Evolutionary conservation across 37 sponge, comb jelly and placozoan genomes (phyloP).

Genomic region (Lycopodina hypogea): DNA sequence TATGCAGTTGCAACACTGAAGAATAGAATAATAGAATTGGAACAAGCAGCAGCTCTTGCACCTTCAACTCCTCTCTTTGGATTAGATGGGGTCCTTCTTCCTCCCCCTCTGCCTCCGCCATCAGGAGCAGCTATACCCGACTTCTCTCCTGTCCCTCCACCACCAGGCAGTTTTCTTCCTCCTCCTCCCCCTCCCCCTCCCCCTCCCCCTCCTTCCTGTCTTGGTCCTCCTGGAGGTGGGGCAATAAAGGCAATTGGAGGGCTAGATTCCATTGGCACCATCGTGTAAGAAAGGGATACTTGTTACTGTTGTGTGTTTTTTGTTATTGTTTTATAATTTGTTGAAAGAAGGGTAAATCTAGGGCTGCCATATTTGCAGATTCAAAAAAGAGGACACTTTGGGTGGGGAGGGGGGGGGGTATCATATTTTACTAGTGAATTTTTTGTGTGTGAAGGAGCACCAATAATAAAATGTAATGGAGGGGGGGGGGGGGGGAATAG

Average conservation of each 20-base stretch:
- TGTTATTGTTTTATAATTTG: too few species aligned
- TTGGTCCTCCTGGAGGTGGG: background rate
- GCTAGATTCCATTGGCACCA: conserved; percentile 20
- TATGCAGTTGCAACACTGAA: conserved; percentile 57
- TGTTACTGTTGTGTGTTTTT: background rate
- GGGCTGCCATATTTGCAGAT: too few species aligned
- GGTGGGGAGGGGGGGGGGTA: too few species aligned
- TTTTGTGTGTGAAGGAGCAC: too few species aligned
- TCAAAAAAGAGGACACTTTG: too few species aligned
- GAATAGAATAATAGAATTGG: conserved; percentile 29
- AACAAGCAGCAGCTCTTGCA: conserved; percentile 24
- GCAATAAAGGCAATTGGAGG: background rate
- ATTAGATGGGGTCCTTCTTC: conserved; percentile 36
- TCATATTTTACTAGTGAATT: too few species aligned
- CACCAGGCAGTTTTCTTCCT: conserved; percentile 50
- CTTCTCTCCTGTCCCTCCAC: conserved; percentile 46
- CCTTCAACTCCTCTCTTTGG: conserved; percentile 18
- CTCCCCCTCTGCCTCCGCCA: conserved; percentile 16
- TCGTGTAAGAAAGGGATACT: conserved; percentile 19
- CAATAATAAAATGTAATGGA: too few species aligned
- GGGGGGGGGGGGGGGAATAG: too few species aligned
- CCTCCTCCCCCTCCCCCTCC: conserved; percentile 62
- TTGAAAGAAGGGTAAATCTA: too few species aligned
- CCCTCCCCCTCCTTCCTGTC: conserved; percentile 49
- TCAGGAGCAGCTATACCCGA: conserved; percentile 21